Evolutionary conservation across 2,113 vertebrate species (phyloP).

Genomic region (Erythrocebus patas): DNA sequence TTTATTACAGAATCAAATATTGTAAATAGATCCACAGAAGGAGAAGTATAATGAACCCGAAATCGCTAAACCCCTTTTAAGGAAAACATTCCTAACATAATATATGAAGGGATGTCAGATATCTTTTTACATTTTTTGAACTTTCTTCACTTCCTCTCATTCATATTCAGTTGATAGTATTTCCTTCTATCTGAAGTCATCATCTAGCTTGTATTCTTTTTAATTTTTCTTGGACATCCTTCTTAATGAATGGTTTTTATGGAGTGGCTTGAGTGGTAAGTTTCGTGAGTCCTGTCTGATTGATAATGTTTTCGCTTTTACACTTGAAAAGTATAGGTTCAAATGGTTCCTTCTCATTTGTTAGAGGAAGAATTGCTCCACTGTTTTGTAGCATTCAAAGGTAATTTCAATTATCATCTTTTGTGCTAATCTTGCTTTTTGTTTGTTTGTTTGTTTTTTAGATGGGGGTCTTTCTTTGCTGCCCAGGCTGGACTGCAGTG

Average conservation of each 20-base stretch:
- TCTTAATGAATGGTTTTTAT: background rate
- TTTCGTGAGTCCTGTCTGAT: background rate
- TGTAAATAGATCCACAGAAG: background rate
- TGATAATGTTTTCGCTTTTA: background rate
- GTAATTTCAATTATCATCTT: background rate
- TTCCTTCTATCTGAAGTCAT: background rate
- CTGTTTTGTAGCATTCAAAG: background rate
- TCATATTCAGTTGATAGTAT: background rate
- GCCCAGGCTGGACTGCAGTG: too few relatives aligned
- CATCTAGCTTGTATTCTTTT: background rate
- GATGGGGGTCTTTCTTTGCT: too few relatives aligned
- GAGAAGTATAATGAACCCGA: background rate
- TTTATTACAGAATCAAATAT: background rate
- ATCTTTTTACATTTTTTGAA: background rate
- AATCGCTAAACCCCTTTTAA: background rate
- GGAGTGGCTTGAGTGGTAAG: background rate
- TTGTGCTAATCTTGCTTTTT: background rate
- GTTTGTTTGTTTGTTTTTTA: too few relatives aligned
- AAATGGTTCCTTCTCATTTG: background rate
- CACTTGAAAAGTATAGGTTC: background rate
- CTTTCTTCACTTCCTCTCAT: background rate
- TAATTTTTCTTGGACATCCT: background rate
- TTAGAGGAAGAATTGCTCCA: background rate
- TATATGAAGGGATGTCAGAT: background rate
- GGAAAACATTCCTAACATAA: conserved; percentile 27